Evolutionary conservation across 2,113 vertebrate genomes (phyloP).

Genomic region (Anhinga rufa): DNA sequence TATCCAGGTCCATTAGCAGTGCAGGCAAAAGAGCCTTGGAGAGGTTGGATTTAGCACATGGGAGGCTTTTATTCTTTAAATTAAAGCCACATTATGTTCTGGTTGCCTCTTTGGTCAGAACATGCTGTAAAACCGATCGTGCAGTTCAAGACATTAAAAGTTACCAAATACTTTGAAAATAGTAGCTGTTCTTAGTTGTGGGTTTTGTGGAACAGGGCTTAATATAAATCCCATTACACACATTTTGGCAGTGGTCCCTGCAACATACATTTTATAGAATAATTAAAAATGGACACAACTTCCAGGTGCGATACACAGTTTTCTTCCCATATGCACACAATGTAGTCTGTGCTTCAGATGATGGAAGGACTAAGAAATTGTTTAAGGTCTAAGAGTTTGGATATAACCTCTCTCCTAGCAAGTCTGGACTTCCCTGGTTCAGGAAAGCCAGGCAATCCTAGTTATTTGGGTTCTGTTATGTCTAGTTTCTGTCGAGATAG

Average conservation of each 20-base stretch:
- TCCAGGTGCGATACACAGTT: not conserved
- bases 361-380: not conserved
- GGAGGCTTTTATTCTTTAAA: not conserved
- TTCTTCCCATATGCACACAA: not conserved
- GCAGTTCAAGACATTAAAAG: not conserved
- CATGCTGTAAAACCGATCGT: not conserved
- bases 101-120: not conserved
- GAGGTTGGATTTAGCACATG: not conserved
- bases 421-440: not conserved
- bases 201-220: not conserved
- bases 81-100: not conserved
- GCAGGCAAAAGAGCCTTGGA: not conserved
- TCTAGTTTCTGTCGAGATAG: not conserved
- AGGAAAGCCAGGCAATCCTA: not conserved
- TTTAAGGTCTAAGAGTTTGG: not conserved
- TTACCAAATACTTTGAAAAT: not conserved
- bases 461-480: constrained; percentile 6
- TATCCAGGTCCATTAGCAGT: not conserved
- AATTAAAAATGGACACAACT: not conserved
- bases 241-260: not conserved
- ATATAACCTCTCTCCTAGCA: not conserved
- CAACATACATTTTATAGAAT: not conserved
- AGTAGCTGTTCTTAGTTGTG: not conserved
- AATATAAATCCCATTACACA: not conserved
- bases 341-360: not conserved